Evolutionary conservation across 2,888 invertebrate genomes (phyloP).

Genomic region (Yponomeuta cagnagella): DNA sequence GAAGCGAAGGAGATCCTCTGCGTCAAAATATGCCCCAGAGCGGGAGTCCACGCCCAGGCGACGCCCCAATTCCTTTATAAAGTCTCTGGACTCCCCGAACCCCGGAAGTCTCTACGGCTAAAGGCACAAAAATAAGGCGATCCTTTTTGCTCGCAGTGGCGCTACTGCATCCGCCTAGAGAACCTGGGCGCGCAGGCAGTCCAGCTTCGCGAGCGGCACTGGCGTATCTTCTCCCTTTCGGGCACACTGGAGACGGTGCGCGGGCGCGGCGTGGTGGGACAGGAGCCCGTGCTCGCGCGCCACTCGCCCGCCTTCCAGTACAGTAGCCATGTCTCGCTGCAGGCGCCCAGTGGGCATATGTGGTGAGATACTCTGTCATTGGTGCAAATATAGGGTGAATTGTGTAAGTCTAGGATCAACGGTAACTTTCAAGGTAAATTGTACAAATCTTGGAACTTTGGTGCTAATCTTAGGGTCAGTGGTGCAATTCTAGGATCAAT

Average conservation of each 20-base stretch:
- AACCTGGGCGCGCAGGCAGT: slow-evolving; percentile 93
- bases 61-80: too few relatives aligned
- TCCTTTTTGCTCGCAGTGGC: slow-evolving; percentile 77
- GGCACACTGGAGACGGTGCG: slow-evolving; percentile 95
- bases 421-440: too few relatives aligned
- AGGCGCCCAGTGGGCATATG: slow-evolving; percentile 98
- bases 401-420: neutral
- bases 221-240: slow-evolving; percentile 96
- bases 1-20: too few relatives aligned
- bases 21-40: neutral
- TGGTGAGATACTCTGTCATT: slow-evolving; percentile 77
- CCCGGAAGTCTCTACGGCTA: neutral
- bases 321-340: slow-evolving; percentile 96
- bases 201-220: slow-evolving; percentile 96
- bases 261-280: slow-evolving; percentile 97
- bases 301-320: slow-evolving; percentile 97
- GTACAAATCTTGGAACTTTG: too few relatives aligned
- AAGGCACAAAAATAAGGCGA: slow-evolving; percentile 89
- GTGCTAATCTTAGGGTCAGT: too few relatives aligned
- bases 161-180: slow-evolving; percentile 97
- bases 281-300: slow-evolving; percentile 94
- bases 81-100: neutral
- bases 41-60: too few relatives aligned
- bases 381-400: neutral
- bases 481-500: too few relatives aligned